Evolutionary conservation across 92 coral and sea anemone genomes (phyloP).

Genomic region (Metridium senile): DNA sequence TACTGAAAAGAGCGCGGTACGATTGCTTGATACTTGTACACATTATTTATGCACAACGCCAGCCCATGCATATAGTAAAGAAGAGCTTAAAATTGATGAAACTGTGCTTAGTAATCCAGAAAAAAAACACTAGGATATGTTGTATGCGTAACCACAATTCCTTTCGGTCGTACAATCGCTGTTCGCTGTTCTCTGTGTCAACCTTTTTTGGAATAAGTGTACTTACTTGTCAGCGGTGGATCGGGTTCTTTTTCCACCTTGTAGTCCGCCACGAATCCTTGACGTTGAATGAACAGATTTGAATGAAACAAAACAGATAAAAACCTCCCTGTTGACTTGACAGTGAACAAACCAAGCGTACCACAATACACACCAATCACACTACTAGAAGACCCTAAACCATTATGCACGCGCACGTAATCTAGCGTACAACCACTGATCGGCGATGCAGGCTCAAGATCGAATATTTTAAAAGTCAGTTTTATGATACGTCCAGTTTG

Average conservation of each 20-base stretch:
- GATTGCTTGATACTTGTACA: too few species aligned
- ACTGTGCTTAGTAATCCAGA: too few species aligned
- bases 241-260: background rate
- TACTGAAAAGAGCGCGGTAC: too few species aligned
- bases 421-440: conserved; percentile 26
- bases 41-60: too few species aligned
- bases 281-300: conserved; percentile 18
- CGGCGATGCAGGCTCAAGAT: conserved; percentile 47
- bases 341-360: conserved; percentile 1
- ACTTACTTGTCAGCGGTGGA: background rate
- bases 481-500: conserved; percentile 36
- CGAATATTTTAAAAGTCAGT: conserved; percentile 53
- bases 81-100: too few species aligned
- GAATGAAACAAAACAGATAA: conserved; percentile 41
- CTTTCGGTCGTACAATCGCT: too few species aligned
- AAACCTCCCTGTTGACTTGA: conserved; percentile 25
- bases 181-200: too few species aligned
- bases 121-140: too few species aligned
- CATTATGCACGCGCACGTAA: conserved; percentile 46
- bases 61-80: too few species aligned
- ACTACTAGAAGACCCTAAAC: conserved; percentile 15
- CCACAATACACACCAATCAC: conserved; percentile 56
- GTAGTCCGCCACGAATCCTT: conserved; percentile 39
- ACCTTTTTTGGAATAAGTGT: background rate
- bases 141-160: too few species aligned